A percentile compares a stretch with the other conserved stretches of the same genome.
Evolutionary conservation across 2,888 invertebrate species (phyloP).

Genomic region (Mesochorus sp.): DNA sequence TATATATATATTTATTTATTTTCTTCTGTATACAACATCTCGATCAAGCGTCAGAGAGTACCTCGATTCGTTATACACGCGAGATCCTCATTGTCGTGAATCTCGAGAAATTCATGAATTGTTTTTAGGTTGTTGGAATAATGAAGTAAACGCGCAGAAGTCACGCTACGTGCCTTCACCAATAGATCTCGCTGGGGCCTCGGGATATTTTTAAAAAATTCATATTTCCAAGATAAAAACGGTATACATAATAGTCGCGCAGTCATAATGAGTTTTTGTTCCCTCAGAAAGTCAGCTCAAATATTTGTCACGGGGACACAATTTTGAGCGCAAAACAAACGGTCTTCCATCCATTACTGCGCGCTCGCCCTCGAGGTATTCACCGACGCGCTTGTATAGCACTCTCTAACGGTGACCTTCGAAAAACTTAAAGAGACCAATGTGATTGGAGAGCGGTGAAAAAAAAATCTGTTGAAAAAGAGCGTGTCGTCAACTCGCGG

Average conservation of each 20-base stretch:
- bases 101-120: constrained; percentile 57
- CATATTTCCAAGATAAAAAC: not conserved
- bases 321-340: constrained; percentile 22
- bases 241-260: not conserved
- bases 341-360: not conserved
- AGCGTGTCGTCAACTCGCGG: constrained; percentile 26
- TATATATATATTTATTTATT: constrained; percentile 63
- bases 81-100: constrained; percentile 71
- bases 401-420: constrained; percentile 29
- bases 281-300: not conserved
- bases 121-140: not conserved
- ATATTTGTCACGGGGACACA: constrained; percentile 21
- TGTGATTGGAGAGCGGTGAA: too few relatives aligned
- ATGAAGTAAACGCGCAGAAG: constrained; percentile 2
- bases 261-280: not conserved
- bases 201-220: not conserved
- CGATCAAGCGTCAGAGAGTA: constrained; percentile 46
- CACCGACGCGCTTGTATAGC: not conserved
- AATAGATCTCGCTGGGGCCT: not conserved
- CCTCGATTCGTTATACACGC: constrained; percentile 65
- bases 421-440: constrained; percentile 16
- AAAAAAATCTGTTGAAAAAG: too few relatives aligned
- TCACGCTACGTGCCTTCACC: constrained; percentile 5
- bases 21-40: constrained; percentile 56
- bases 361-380: not conserved